Evolutionary conservation across 2,797 vertebrate species (phyloP).

Genomic region (Enteromius viviparus): DNA sequence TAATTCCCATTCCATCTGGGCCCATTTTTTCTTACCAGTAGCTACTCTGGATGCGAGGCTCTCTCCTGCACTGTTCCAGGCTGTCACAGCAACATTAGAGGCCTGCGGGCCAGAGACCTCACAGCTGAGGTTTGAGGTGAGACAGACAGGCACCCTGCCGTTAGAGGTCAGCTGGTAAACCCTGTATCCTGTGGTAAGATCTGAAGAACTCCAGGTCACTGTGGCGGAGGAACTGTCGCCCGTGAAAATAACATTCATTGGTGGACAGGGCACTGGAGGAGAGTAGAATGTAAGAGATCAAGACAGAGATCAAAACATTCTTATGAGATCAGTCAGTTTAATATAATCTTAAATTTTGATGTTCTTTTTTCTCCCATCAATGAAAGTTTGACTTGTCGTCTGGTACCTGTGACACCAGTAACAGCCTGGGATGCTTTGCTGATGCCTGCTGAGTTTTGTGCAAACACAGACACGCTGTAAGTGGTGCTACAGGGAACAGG

Average conservation of each 20-base stretch:
- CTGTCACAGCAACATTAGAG: conserved; percentile 64
- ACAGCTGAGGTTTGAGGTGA: conserved; percentile 69
- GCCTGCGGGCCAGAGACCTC: conserved; percentile 55
- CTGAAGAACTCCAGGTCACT: conserved; percentile 70
- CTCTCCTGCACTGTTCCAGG: conserved; percentile 74
- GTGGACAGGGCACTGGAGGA: conserved; percentile 74
- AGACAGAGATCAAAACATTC: not conserved
- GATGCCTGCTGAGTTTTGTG: conserved; percentile 72
- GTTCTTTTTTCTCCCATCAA: not conserved
- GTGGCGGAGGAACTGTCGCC: conserved; percentile 46
- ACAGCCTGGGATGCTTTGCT: conserved; percentile 66
- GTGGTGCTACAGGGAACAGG: conserved; percentile 75
- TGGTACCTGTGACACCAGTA: conserved; percentile 73
- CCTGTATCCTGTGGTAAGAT: conserved; percentile 69
- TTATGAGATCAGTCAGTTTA: not conserved
- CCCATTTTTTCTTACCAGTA: conserved; percentile 32
- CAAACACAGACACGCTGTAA: conserved; percentile 70
- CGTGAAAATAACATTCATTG: conserved; percentile 61
- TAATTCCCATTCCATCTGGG: not conserved
- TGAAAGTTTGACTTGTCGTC: not conserved
- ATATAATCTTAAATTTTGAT: not conserved
- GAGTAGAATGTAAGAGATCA: conserved; percentile 19
- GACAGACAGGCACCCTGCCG: conserved; percentile 62
- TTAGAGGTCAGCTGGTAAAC: conserved; percentile 59
- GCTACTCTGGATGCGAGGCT: conserved; percentile 63